These are phyloP conservation scores for Lathronympha strigana DNA, from an alignment of 2,888 invertebrate genomes.

Conservation along the genomic window DNA sequence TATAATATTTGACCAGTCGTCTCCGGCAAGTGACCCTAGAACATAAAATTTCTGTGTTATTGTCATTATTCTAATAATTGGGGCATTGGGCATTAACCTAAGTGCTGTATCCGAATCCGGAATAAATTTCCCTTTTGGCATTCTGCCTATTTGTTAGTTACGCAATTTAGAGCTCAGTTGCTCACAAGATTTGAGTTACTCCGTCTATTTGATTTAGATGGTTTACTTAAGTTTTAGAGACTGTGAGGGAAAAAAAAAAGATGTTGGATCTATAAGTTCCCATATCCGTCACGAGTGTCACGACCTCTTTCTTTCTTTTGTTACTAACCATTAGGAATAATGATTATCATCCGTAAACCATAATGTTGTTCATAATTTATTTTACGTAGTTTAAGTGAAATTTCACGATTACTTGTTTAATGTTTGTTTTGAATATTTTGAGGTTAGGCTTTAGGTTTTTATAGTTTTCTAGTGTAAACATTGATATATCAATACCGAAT, in stretches of 20 bases:
- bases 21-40: conserved; percentile 83
- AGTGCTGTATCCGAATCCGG: conserved; percentile 29
- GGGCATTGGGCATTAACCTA: conserved; percentile 4
- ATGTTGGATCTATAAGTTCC: too few species aligned
- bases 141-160: conserved; percentile 47
- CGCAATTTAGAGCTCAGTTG: conserved; percentile 22
- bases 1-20: conserved; percentile 84
- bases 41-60: conserved; percentile 44
- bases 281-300: too few species aligned
- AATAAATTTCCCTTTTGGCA: conserved; percentile 51
- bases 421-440: not conserved
- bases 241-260: too few species aligned
- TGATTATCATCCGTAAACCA: too few species aligned
- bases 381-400: too few species aligned
- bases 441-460: too few species aligned
- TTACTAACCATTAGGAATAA: too few species aligned
- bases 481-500: too few species aligned
- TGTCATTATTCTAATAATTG: conserved; percentile 21
- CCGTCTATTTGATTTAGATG: not conserved
- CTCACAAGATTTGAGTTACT: conserved; percentile 9
- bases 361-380: too few species aligned
- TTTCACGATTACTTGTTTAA: not conserved
- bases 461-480: too few species aligned
- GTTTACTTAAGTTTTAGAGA: not conserved
- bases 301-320: too few species aligned